These are phyloP conservation scores for Carassius gibelio DNA, from an alignment of 2,113 vertebrate genomes.

Conservation along the genomic window DNA sequence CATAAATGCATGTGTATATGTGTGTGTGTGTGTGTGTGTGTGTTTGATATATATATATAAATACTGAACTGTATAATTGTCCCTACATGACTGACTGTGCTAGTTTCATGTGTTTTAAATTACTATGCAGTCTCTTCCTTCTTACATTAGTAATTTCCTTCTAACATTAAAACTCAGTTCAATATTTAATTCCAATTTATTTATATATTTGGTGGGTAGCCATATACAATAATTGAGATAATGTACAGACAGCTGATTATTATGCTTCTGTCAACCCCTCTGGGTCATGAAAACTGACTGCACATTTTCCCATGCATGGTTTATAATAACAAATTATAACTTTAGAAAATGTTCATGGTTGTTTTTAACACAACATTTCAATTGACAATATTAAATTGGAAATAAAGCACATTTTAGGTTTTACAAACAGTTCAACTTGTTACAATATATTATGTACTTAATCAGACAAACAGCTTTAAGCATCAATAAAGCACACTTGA, in stretches of 20 bases:
- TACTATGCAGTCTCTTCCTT: not conserved
- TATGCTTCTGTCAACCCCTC: not conserved
- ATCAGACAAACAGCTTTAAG: not conserved
- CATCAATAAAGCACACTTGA: not conserved
- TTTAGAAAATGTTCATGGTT: not conserved
- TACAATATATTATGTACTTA: too few species aligned
- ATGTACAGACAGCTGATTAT: not conserved
- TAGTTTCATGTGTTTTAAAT: not conserved
- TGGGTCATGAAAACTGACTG: not conserved
- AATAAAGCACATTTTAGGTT: not conserved
- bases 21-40: too few species aligned
- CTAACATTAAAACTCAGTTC: not conserved
- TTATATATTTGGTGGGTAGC: not conserved
- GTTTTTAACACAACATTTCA: too few species aligned
- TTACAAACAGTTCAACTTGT: not conserved
- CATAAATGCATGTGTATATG: too few species aligned
- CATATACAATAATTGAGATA: not conserved
- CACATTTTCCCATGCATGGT: not conserved
- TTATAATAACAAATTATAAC: not conserved
- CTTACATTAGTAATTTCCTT: not conserved
- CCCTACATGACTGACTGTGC: not conserved
- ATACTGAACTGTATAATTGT: not conserved
- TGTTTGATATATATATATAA: too few species aligned
- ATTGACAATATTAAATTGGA: not conserved
- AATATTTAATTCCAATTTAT: not conserved